These are phyloP conservation scores for Rhinolophus sinicus DNA, from an alignment of 2,113 vertebrate species.

Conservation along the genomic window DNA sequence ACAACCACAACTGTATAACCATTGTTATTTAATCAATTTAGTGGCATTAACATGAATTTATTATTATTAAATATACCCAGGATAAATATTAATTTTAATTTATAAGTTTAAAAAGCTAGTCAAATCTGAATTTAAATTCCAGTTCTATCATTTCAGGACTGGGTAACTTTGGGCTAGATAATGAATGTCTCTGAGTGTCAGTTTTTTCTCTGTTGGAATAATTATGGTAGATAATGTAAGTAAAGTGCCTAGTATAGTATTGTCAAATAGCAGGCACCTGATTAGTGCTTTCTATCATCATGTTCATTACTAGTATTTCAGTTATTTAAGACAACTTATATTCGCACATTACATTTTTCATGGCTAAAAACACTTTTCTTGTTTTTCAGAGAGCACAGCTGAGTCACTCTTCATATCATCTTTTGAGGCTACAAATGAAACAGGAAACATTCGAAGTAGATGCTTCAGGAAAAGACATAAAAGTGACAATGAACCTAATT, in stretches of 20 bases:
- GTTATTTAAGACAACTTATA: constrained; percentile 24
- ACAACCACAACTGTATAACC: not conserved
- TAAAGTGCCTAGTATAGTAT: not conserved
- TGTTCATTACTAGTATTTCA: constrained; percentile 23
- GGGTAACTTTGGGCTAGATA: not conserved
- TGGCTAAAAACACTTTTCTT: constrained; percentile 50
- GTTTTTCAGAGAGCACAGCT: constrained; percentile 86
- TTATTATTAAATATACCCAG: not conserved
- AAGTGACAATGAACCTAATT: constrained; percentile 87
- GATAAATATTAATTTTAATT: constrained; percentile 46
- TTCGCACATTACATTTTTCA: constrained; percentile 50
- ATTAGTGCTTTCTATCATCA: not conserved
- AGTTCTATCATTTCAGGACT: not conserved
- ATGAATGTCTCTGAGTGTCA: not conserved
- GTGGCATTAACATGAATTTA: not conserved
- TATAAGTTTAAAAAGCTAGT: constrained; percentile 11
- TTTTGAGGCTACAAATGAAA: constrained; percentile 86
- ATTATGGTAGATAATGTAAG: not conserved
- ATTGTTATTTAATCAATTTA: constrained; percentile 19
- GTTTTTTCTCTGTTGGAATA: constrained; percentile 12
- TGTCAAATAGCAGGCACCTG: not conserved
- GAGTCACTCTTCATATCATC: constrained; percentile 91
- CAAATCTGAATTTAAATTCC: constrained; percentile 2
- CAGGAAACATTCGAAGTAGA: constrained; percentile 83
- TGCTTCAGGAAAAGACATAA: constrained; percentile 88